Evolutionary conservation across 2,113 vertebrate species (phyloP), one percentile per base, ranked within the genome.

Genomic region (Zeus faber): DNA sequence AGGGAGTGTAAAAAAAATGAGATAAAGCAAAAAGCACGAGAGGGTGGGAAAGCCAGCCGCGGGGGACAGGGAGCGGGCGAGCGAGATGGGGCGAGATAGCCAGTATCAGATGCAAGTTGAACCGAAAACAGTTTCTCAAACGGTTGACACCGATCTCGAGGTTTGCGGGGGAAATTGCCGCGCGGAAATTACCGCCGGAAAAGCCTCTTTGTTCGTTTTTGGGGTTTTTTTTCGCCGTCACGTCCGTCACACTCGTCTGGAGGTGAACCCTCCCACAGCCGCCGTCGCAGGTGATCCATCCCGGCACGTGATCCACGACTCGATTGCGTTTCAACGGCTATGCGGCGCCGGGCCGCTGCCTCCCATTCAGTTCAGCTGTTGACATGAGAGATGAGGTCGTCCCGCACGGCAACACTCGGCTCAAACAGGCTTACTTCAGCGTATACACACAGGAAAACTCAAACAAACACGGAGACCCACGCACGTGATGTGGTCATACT

Each of bases 91-190:
- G 22, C 22, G 16, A 47, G 23, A 26, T 6, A 43, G 40, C 18
- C 1, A 43, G 40, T 10, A 21, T 20, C 1, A 43, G 3, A 43
- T 16, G 9, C 6, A 43, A 20, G 17, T 10, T 9, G 17, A 3
- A 46, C 5, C n/a, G 4, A 20, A 67, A 64, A 57, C 35, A 37
- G 17, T 53, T 53, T 63, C 33, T 40, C 22, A 27, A 55, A 54
- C 52, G 53, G 57, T 76, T 80, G 67, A 57, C 40, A 44, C 54
- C 56, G 21, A 65, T 74, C 58, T 51, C 24, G 21, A 20, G 41
- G 54, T 59, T 44, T 18, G 46, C 16, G 25, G 22, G 49, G 13
- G 23, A 59, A 52, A 49, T 11, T 39, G 10, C n/a, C n/a, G n/a
- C n/a, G n/a, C n/a, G n/a, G n/a, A n/a, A n/a, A n/a, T n/a, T n/a